A percentile compares a stretch with the other conserved stretches of the same genome.
phyloP scores from a whole-genome alignment of 2,888 invertebrate genomes.

The Pachliopta kotzebuea region DNA sequence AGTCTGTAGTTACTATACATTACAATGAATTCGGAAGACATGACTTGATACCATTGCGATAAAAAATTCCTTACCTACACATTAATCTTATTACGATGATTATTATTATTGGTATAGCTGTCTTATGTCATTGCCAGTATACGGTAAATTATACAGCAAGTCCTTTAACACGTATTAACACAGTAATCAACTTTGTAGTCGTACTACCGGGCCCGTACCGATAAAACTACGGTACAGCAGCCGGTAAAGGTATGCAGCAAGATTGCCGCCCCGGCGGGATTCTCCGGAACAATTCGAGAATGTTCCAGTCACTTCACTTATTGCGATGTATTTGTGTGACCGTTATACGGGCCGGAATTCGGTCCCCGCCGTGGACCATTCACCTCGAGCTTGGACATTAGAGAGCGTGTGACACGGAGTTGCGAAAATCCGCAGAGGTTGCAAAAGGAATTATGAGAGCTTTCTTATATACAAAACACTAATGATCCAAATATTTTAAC shows the following conservation, averaged over 20 bases:
- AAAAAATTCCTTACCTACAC: too few species aligned
- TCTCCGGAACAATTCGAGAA: slow-evolving; percentile 61
- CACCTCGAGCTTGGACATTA: slow-evolving; percentile 61
- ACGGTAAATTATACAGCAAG: not conserved
- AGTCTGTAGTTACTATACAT: too few species aligned
- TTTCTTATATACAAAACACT: slow-evolving; percentile 5
- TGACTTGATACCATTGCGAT: too few species aligned
- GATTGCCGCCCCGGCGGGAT: slow-evolving; percentile 66
- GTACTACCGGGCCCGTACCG: slow-evolving; percentile 30
- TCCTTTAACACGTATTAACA: slow-evolving; percentile 31
- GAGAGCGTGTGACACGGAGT: slow-evolving; percentile 36
- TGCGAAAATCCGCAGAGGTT: slow-evolving; percentile 18
- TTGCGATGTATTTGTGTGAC: slow-evolving; percentile 69
- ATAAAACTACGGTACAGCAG: slow-evolving; percentile 33
- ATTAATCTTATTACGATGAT: too few species aligned
- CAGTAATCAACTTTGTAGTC: slow-evolving; percentile 37
- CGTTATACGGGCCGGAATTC: slow-evolving; percentile 55
- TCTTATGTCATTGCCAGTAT: not conserved
- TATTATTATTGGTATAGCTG: too few species aligned
- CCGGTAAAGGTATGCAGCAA: slow-evolving; percentile 61
- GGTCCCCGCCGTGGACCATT: slow-evolving; percentile 53
- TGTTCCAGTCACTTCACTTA: slow-evolving; percentile 75
- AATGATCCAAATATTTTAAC: too few species aligned
- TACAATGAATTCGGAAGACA: too few species aligned
- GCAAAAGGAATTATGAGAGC: not conserved